Evolutionary conservation across 2,888 invertebrate species (phyloP), one percentile per base, ranked within the genome.

Genomic region (Fragum whitleyi): DNA sequence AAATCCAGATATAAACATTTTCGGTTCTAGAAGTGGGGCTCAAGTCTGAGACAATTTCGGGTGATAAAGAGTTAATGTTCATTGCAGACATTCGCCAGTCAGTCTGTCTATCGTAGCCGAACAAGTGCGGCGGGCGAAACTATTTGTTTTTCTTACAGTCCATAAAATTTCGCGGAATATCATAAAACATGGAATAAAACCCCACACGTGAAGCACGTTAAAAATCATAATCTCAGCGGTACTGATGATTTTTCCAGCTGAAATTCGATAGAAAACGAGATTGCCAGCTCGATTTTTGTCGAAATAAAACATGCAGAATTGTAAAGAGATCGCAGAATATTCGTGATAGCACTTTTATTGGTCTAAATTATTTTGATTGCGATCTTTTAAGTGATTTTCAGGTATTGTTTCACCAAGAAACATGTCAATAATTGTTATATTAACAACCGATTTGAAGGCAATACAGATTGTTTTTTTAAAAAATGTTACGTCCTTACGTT

Each of bases 91-190:
- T 53, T 16, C 16, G 42, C 79, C 59, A 70, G 84, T 39, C 84
- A 76, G 53, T 19, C 59, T 71, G 84, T 77, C 84, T 79, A 74
- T 81, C 62, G 32, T 28, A 29, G 28, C 36, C 26, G 28, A 74
- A 74, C 79, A 69, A 61, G 74, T 69, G 71, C 61, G 78, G 69
- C 61, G 53, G 70, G 62, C 77, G 67, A 74, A 74, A 77, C 55
- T 85, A 81, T 85, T 85, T 81, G 79, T 75, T 55, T 85, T 79
- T 74, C 81, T 79, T 81, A 79, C 79, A 79, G 81, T 61, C 81
- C 84, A 85, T 85, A 85, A 85, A 85, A 76, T 81, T 81, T 79
- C 47, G 77, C 80, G 72, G 79, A 79, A 79, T 79, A 79, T 81
- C 81, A 79, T 85, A 85, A 84, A 85, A 74, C 62, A 29, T 62